Evolutionary conservation across 2,888 invertebrate genomes (phyloP), one percentile per base, ranked within the genome.

Genomic region (Heteromyza rotundicornis): DNA sequence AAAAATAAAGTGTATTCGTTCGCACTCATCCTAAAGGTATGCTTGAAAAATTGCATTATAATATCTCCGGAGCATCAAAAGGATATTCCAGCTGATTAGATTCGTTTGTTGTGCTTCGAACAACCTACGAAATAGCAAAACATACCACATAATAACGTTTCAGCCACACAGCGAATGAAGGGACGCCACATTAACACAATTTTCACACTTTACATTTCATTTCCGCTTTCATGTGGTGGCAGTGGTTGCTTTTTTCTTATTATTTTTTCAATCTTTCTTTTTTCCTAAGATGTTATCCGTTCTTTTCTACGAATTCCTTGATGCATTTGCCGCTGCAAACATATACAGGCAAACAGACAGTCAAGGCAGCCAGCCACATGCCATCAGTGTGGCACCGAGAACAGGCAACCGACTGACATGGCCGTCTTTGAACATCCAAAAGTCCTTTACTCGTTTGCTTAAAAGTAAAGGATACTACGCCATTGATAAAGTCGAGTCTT

Each of bases 401-500:
- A 44, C 36, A 47, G 16, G 19, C 16, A 22, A 19, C 20, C 40
- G 20, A 19, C 47, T 27, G 19, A 47, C 24, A 49, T 27, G 14
- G 14, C 44, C 19, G 47, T 47, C 47, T 47, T 14, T 17, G 47
- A 44, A 49, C 17, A 14, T 17, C 8, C 47, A 49, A 14, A 54
- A 22, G 17, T 17, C 19, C 19, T 10, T 17, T 12, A 20, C 32
- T 32, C n/a, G n/a, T n/a, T n/a, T n/a, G n/a, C n/a, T n/a, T n/a
- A n/a, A n/a, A n/a, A n/a, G n/a, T n/a, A n/a, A n/a, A 16, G 53
- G 53, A 24, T 53, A 53, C 5, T 17, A 32, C 16, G 19, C 16
- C 32, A 32, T 58, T 61, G 67, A 67, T 67, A 67, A 65, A 67
- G 64, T 65, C 65, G 63, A 64, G 65, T 62, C 62, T 65, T 65